Base-by-base conservation (phyloP, 1,140 invertebrate species). In the Chironomus tepperi region DNA sequence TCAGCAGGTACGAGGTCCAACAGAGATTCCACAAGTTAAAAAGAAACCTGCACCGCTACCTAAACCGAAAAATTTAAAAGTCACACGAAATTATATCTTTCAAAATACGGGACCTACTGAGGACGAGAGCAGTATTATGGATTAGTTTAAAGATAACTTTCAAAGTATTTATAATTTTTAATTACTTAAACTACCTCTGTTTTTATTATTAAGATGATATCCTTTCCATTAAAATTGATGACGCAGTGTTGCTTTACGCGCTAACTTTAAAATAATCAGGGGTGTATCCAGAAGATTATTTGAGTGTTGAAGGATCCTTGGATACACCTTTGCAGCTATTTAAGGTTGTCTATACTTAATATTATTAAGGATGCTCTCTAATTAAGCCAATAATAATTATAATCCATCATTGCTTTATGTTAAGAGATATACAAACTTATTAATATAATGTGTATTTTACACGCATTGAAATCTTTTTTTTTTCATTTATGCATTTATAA, bases 71-170 rank as follows among this genome's bases (percentile, higher is more conserved):
- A 70, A 70, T 70, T 9, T 70, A 7, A 70, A 70, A 19, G 16
- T 70, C 18, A 19, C 65, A 8, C 16, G 65, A 70, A 15, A 70
- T 70, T 70, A 18, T 19, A 16, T 70, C 8, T 18, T 70, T n/a
- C 65, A 70, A 70, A 15, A 70, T 18, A 70, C 65, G 9, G 65
- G 16, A 18, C 65, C 65, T 8, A 70, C 65, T 18, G 65, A 70
- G 9, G 65, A 70, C 18, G 65, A 70, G 3, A 70, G 65, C 65
- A 70, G 65, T 70, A 70, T 70, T 70, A 70, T 70, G 16, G 18
- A 70, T 9, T 70, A 21, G 15, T 57, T 57, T 34, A 34, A 34
- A 34, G 24, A 34, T 34, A 34, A 34, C 24, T 34, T 34, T 34
- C 24, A 34, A 34, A 34, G 24, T 34, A 34, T 34, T 34, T 34